Evolutionary conservation across 2,797 vertebrate genomes (phyloP), one percentile per base, ranked within the genome.

Genomic region (Potorous gilbertii): DNA sequence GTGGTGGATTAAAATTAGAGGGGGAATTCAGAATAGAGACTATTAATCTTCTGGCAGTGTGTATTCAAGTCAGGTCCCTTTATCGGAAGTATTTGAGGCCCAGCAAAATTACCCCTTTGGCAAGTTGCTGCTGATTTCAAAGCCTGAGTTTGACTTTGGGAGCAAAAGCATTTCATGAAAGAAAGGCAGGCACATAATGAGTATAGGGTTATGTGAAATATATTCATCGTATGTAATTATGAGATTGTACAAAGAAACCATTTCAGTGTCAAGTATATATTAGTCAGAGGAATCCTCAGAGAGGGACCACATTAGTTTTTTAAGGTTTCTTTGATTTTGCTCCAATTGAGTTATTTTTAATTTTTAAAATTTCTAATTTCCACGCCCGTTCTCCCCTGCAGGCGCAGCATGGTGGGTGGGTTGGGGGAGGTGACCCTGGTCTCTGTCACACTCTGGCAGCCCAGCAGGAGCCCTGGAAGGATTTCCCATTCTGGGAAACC

Each of bases 31-130:
- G 93, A 96, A 94, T 96, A 24, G 50, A 96, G 96, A 96, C 96
- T 96, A 92, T 96, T 97, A 93, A 98, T 97, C 97, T 97, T 96
- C 97, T 95, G 92, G 90, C 94, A 97, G 91, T 94, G 95, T 94
- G 93, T 56, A 95, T 96, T 98, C 96, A 97, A 95, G 97, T 94
- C 96, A 94, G 95, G 96, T 94, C 90, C 87, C 96, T 97, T 97
- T 91, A 91, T 93, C 95, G 97, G 97, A 92, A 92, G 91, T 94
- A 95, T 97, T 95, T 94, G 96, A 94, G 96, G 96, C 96, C 97
- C 96, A 94, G 89, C 95, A 93, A 98, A 98, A 98, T 98, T 97
- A 97, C 96, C 96, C 92, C 66, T 96, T 96, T 93, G 96, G 90
- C 93, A 89, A 91, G 54, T 95, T 1, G 27, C 93, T 97, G 96